Conservation (phyloP, 2,797 vertebrate species). For the Lateolabrax maculatus region DNA sequence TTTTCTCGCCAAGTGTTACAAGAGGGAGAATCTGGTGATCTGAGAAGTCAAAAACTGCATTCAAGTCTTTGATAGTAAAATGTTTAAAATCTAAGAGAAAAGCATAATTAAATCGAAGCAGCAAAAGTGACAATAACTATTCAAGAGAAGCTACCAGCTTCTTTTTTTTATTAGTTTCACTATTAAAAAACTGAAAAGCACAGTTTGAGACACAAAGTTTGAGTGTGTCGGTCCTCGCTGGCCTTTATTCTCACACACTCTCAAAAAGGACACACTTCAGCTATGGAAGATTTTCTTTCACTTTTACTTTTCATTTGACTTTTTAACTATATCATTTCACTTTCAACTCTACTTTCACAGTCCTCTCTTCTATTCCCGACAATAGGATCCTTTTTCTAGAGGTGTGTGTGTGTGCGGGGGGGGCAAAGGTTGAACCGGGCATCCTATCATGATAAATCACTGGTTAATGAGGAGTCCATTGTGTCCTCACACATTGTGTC, state of each 20-base stretch:
- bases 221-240: background rate
- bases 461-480: conserved; percentile 97
- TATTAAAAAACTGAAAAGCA: conserved; percentile 18
- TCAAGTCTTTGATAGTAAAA: background rate
- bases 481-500: conserved; percentile 85
- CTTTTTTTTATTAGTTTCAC: conserved; percentile 23
- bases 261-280: conserved; percentile 61
- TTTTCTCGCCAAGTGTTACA: background rate
- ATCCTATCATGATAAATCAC: conserved; percentile 99
- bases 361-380: conserved; percentile 83
- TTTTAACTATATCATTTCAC: conserved; percentile 78
- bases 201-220: no score
- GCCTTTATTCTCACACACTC: conserved; percentile 19
- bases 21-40: background rate
- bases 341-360: conserved; percentile 74
- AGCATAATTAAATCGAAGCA: background rate
- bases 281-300: conserved; percentile 41
- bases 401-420: conserved; percentile 74
- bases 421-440: conserved; percentile 96
- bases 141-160: conserved; percentile 2
- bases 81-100: background rate
- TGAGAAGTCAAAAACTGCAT: background rate
- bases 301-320: conserved; percentile 71
- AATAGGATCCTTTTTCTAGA: conserved; percentile 83
- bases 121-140: background rate